These are phyloP conservation scores for Tetrapedia diversipes DNA, from an alignment of 2,888 invertebrate genomes.

Conservation along the genomic window DNA sequence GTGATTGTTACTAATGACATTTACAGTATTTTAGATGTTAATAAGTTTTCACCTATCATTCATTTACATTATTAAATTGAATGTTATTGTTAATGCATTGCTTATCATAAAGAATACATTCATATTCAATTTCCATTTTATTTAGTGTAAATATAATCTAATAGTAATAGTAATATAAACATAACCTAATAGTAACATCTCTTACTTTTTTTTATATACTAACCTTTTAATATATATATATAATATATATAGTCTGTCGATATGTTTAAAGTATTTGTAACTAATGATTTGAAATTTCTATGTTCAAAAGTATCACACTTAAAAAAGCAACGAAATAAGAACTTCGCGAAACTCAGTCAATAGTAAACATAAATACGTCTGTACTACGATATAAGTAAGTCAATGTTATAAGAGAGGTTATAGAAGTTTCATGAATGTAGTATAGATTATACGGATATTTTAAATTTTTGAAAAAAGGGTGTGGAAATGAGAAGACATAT, in stretches of 20 bases:
- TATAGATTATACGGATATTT: too few relatives aligned
- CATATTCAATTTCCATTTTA: too few relatives aligned
- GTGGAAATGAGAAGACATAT: constrained; percentile 27
- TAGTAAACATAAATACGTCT: too few relatives aligned
- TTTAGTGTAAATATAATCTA: background rate
- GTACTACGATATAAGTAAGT: too few relatives aligned
- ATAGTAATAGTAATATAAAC: background rate
- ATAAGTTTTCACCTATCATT: background rate
- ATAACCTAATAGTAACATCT: constrained; percentile 3
- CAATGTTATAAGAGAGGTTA: too few relatives aligned
- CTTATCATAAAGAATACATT: too few relatives aligned
- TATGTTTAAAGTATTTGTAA: background rate
- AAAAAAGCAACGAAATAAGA: too few relatives aligned
- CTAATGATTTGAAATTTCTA: too few relatives aligned
- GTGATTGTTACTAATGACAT: background rate
- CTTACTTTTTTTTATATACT: background rate
- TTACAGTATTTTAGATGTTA: background rate
- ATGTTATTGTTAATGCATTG: too few relatives aligned
- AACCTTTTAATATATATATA: constrained; percentile 5
- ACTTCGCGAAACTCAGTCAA: too few relatives aligned
- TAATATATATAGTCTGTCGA: background rate
- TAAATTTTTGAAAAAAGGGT: background rate
- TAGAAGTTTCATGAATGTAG: too few relatives aligned
- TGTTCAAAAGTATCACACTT: too few relatives aligned
- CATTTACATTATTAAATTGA: background rate